A percentile compares a stretch with the other conserved stretches of the same genome.
These are phyloP conservation scores for Malurus cyaneus DNA, from an alignment of 2,113 vertebrate species.

Conservation along the genomic window DNA sequence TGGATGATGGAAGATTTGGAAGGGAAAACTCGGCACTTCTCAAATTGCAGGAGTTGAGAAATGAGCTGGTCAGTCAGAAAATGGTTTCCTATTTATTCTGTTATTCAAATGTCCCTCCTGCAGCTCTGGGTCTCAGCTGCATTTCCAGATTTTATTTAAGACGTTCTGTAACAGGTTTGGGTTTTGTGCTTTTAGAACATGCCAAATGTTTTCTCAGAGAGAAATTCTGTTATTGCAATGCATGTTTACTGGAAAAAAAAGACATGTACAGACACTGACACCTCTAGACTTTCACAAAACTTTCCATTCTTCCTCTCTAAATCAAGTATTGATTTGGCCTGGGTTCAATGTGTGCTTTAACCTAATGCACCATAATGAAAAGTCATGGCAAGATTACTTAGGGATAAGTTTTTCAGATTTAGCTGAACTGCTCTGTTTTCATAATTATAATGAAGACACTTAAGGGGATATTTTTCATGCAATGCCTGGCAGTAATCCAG, in stretches of 20 bases:
- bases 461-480: neutral
- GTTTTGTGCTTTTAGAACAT: neutral
- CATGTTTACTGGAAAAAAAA: neutral
- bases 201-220: neutral
- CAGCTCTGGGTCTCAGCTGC: neutral
- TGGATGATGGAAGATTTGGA: neutral
- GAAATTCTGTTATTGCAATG: neutral
- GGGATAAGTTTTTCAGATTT: neutral
- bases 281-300: neutral
- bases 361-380: constrained; percentile 35
- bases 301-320: neutral
- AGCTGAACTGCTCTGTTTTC: constrained; percentile 27
- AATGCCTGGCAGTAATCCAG: neutral
- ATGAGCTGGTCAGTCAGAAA: neutral
- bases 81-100: neutral
- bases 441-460: constrained; percentile 21
- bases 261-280: neutral
- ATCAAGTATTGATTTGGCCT: constrained; percentile 36
- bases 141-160: neutral
- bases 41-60: neutral
- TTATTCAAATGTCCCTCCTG: neutral
- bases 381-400: constrained; percentile 4
- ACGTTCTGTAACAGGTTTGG: neutral
- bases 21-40: neutral
- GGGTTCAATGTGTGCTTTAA: constrained; percentile 33